phyloP scores from a whole-genome alignment of 2,888 invertebrate genomes.

The Leptura quadrifasciata region DNA sequence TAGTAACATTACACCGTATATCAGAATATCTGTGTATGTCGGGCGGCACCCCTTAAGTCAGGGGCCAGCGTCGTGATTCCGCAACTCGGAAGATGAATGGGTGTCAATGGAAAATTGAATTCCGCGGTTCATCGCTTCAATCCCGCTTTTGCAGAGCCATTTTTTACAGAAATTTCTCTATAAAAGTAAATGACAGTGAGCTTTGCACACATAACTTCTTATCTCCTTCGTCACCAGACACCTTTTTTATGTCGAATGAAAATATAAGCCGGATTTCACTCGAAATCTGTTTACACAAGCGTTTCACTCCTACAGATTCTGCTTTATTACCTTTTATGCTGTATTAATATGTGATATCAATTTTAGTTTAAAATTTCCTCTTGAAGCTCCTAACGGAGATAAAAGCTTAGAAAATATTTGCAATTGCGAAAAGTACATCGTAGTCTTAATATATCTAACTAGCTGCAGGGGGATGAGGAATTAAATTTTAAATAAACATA shows the following conservation, averaged over 20 bases:
- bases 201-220: slow-evolving; percentile 68
- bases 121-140: slow-evolving; percentile 82
- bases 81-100: slow-evolving; percentile 67
- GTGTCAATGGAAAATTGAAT: slow-evolving; percentile 83
- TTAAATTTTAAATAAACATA: neutral
- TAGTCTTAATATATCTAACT: neutral
- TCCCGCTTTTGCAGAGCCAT: slow-evolving; percentile 70
- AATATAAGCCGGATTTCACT: slow-evolving; percentile 60
- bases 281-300: slow-evolving; percentile 63
- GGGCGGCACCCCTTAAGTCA: slow-evolving; percentile 17
- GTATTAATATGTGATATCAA: slow-evolving; percentile 20
- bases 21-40: slow-evolving; percentile 15
- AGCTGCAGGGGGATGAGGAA: neutral
- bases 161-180: slow-evolving; percentile 69
- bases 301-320: slow-evolving; percentile 49
- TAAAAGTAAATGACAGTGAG: slow-evolving; percentile 69
- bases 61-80: slow-evolving; percentile 44
- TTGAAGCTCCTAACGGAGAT: neutral
- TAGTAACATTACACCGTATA: slow-evolving; percentile 9
- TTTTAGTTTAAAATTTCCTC: slow-evolving; percentile 12
- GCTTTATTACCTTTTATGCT: slow-evolving; percentile 23
- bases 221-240: slow-evolving; percentile 65
- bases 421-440: neutral
- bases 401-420: neutral
- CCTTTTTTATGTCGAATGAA: slow-evolving; percentile 53